Percentiles rank a stretch among this genome's conserved stretches.
These are phyloP conservation scores for Acleris literana DNA, from an alignment of 2,888 invertebrate species.

Conservation along the genomic window DNA sequence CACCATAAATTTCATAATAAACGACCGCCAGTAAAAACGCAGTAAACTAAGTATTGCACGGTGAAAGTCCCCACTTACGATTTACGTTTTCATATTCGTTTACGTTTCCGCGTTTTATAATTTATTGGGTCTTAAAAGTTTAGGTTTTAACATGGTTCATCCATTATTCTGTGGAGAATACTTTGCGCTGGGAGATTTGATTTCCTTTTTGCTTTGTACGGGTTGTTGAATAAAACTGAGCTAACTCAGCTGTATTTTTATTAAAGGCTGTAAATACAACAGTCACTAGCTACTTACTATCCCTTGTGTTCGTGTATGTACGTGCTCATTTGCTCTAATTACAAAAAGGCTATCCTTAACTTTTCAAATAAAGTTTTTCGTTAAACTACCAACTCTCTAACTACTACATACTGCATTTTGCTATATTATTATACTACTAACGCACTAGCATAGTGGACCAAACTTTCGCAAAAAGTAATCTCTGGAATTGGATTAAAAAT, in stretches of 20 bases:
- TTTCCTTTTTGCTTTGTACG: neutral
- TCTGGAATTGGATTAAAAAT: conserved; percentile 21
- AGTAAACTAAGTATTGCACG: conserved; percentile 71
- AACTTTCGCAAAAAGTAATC: neutral
- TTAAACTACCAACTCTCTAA: too few relatives aligned
- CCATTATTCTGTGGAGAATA: conserved; percentile 10
- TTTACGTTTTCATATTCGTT: conserved; percentile 44
- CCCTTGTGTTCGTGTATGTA: too few relatives aligned
- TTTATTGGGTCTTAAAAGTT: conserved; percentile 24
- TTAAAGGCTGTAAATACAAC: too few relatives aligned
- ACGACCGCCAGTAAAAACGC: conserved; percentile 69
- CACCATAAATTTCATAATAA: conserved; percentile 80
- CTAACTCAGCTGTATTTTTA: neutral
- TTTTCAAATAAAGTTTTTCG: too few relatives aligned
- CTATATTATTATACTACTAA: neutral
- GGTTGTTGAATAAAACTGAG: neutral
- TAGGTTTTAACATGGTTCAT: conserved; percentile 9
- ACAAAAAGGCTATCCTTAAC: too few relatives aligned
- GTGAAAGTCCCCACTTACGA: conserved; percentile 50
- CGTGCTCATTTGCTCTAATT: too few relatives aligned
- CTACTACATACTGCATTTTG: neutral
- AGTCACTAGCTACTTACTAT: too few relatives aligned
- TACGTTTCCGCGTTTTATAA: conserved; percentile 22
- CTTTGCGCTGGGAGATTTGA: neutral
- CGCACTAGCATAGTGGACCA: neutral